Conservation (phyloP, 1,140 invertebrate species). For the Apis dorsata region DNA sequence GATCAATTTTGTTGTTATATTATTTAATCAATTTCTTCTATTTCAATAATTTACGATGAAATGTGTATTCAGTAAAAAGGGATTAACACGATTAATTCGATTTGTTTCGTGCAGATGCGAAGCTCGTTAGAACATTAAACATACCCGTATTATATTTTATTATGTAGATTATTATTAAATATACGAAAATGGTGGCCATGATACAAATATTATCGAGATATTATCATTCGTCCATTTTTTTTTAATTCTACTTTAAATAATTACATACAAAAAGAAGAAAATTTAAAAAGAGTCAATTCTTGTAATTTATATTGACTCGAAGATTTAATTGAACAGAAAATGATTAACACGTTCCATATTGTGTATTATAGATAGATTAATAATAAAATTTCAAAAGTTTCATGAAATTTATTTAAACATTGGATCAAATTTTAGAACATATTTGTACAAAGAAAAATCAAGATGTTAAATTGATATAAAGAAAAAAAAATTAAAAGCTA, state of each 20-base stretch:
- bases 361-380: too few species aligned
- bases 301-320: neutral
- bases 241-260: neutral
- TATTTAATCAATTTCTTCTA: neutral
- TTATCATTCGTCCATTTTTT: neutral
- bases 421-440: too few species aligned
- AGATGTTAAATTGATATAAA: too few species aligned
- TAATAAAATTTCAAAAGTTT: too few species aligned
- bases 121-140: conserved; percentile 15
- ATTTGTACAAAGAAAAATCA: too few species aligned
- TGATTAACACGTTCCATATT: neutral
- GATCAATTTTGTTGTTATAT: neutral
- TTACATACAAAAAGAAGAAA: neutral
- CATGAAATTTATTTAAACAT: too few species aligned
- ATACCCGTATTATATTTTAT: conserved; percentile 1
- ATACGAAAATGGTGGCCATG: neutral
- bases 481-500: too few species aligned
- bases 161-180: neutral
- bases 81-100: neutral
- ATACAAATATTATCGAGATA: neutral
- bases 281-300: neutral
- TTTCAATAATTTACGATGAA: neutral
- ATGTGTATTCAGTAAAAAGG: neutral
- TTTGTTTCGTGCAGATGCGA: neutral
- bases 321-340: neutral